Percentiles rank a stretch among this genome's conserved stretches.
Conservation (phyloP, 2,888 invertebrate species). For the Platycnemis pennipes region DNA sequence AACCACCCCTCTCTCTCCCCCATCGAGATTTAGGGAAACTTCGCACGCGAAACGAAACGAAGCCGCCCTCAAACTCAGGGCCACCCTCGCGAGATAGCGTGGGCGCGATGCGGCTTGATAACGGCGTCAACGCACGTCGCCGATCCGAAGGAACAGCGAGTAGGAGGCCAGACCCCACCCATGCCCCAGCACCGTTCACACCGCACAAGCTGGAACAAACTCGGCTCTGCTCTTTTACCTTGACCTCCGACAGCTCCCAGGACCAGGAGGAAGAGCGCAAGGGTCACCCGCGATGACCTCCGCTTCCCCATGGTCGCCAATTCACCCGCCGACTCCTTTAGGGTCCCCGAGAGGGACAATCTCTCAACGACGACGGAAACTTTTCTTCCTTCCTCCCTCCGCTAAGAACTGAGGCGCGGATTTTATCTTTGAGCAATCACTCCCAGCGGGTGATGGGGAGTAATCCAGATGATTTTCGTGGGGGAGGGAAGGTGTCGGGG, state of each 20-base stretch:
- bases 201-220: neutral
- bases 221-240: constrained; percentile 8
- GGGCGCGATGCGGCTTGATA: neutral
- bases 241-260: constrained; percentile 16
- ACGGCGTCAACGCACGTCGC: neutral
- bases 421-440: neutral
- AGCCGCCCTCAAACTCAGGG: neutral
- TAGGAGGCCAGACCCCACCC: too few species aligned
- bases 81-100: neutral
- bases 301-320: neutral
- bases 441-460: neutral
- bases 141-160: too few species aligned
- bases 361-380: neutral
- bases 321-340: neutral
- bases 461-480: neutral
- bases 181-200: neutral
- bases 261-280: neutral
- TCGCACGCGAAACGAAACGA: neutral
- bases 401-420: neutral
- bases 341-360: neutral
- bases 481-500: neutral
- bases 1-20: neutral
- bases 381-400: neutral
- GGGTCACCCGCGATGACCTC: neutral
- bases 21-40: neutral